Conservation (phyloP, 2,888 invertebrate genomes). For the Muschampia plurimacula region DNA sequence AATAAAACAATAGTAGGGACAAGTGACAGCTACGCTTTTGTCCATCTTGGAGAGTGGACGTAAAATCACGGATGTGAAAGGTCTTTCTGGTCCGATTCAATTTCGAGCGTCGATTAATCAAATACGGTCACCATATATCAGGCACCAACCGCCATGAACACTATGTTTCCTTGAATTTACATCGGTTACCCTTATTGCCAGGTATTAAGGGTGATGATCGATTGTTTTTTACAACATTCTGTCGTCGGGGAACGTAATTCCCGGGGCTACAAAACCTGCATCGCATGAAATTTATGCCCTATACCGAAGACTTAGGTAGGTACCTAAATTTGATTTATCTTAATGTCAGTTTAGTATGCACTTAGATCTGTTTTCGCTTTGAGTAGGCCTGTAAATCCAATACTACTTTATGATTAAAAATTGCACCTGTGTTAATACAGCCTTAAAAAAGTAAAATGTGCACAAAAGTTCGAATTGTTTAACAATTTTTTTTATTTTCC, state of each 20-base stretch:
- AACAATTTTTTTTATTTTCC: no score
- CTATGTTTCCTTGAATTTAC: constrained; percentile 51
- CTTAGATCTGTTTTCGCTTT: no score
- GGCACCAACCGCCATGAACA: constrained; percentile 39
- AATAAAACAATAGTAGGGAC: background rate
- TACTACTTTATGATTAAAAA: no score
- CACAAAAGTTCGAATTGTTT: no score
- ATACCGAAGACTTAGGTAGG: background rate
- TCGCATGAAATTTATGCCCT: background rate
- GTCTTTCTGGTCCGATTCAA: constrained; percentile 31
- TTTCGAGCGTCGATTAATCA: constrained; percentile 59
- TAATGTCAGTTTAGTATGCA: no score
- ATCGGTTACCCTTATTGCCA: constrained; percentile 61
- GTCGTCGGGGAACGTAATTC: constrained; percentile 22
- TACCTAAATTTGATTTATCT: background rate
- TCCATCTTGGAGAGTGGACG: background rate
- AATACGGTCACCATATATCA: constrained; percentile 58
- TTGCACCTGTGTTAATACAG: no score
- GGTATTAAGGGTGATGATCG: constrained; percentile 63
- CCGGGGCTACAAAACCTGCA: constrained; percentile 26
- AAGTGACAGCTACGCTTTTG: background rate
- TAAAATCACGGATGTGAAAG: constrained; percentile 31
- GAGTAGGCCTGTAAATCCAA: no score
- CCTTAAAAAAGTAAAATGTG: no score
- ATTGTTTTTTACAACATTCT: constrained; percentile 53